phyloP scores from a whole-genome alignment of 2,113 vertebrate genomes.

The Rhinoderma darwinii region DNA sequence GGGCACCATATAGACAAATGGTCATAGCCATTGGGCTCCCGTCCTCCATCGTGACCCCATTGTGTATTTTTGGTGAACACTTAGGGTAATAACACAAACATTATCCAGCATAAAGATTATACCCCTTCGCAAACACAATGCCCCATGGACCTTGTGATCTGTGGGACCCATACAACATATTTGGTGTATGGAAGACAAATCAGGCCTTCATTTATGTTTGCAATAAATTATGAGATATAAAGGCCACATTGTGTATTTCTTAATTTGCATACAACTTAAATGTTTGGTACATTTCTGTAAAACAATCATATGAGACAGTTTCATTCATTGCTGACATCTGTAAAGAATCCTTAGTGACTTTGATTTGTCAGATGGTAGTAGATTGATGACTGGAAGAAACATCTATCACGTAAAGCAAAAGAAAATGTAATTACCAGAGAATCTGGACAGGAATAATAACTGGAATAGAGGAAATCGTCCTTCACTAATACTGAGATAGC shows the following conservation, averaged over 20 bases:
- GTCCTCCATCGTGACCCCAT: neutral
- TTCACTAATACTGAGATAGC: constrained; percentile 88
- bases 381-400: neutral
- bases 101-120: neutral
- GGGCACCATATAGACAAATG: neutral
- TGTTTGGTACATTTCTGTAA: neutral
- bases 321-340: neutral
- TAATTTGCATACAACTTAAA: neutral
- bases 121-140: neutral
- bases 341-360: neutral
- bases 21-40: neutral
- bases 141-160: neutral
- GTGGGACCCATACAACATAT: neutral
- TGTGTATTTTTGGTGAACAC: neutral
- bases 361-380: neutral
- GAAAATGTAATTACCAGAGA: constrained; percentile 74
- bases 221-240: neutral
- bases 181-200: neutral
- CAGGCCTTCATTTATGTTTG: neutral
- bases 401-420: neutral
- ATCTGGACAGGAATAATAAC: constrained; percentile 72
- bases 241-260: neutral
- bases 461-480: constrained; percentile 84
- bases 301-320: neutral
- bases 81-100: neutral